These are phyloP conservation scores for Dryobates pubescens DNA, from an alignment of 2,797 vertebrate species.

Conservation along the genomic window DNA sequence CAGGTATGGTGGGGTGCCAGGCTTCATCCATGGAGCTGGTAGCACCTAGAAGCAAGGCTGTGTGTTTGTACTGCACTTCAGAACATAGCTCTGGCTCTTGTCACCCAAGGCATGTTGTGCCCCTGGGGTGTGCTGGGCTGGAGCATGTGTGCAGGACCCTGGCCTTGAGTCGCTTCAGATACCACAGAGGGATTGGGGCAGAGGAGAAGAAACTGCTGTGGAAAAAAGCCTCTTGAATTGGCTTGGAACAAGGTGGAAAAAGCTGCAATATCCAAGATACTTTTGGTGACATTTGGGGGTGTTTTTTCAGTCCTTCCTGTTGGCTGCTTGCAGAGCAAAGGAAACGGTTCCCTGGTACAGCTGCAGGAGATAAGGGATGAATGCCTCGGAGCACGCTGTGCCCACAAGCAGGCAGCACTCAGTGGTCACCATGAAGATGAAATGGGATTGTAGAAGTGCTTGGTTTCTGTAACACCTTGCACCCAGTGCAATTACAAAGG, in stretches of 20 bases:
- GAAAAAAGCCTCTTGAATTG: not conserved
- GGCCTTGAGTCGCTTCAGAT: not conserved
- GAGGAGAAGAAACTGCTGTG: not conserved
- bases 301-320: not conserved
- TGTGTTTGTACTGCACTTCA: not conserved
- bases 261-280: not conserved
- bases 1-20: not conserved
- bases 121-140: not conserved
- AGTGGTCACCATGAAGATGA: fast-evolving
- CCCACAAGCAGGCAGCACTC: not conserved
- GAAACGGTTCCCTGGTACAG: not conserved
- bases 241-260: not conserved
- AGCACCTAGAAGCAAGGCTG: not conserved
- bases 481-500: fast-evolving
- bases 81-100: not conserved
- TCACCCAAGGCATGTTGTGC: not conserved
- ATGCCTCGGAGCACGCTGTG: fast-evolving
- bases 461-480: not conserved
- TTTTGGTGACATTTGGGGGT: too few relatives aligned
- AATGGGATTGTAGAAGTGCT: not conserved
- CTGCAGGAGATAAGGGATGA: not conserved
- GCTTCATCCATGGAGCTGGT: fast-evolving
- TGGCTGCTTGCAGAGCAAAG: not conserved
- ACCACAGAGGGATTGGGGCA: not conserved
- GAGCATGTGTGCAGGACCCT: not conserved